A percentile compares a stretch with the other conserved stretches of the same genome.
Conservation (phyloP, 2,113 vertebrate species). For the Cathartes aura region DNA sequence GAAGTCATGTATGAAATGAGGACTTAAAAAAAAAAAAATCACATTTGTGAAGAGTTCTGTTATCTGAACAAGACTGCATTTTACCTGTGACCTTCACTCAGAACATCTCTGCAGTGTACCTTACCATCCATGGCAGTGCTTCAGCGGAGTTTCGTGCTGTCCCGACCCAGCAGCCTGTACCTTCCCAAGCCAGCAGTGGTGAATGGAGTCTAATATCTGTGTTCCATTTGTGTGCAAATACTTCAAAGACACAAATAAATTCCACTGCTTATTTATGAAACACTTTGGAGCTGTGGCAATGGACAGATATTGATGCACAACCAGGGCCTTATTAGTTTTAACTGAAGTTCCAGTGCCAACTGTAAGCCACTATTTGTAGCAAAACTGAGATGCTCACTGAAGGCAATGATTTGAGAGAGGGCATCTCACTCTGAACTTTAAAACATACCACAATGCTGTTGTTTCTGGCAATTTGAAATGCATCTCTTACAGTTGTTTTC, state of each 20-base stretch:
- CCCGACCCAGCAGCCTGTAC: background rate
- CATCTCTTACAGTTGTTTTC: background rate
- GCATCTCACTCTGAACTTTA: background rate
- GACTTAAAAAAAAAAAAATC: background rate
- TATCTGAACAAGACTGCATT: background rate
- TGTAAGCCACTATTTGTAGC: background rate
- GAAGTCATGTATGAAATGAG: background rate
- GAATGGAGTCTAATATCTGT: background rate
- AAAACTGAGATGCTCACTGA: background rate
- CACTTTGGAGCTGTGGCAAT: background rate
- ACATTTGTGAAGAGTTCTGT: background rate
- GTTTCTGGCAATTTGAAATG: background rate
- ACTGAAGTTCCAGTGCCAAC: background rate
- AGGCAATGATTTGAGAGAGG: background rate
- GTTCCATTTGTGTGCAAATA: background rate
- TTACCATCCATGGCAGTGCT: background rate
- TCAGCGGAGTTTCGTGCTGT: background rate
- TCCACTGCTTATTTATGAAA: slow-evolving; percentile 4
- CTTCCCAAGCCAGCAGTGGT: background rate
- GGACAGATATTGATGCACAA: background rate
- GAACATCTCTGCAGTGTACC: fast-evolving
- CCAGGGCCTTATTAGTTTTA: background rate
- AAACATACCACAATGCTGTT: background rate
- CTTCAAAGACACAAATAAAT: slow-evolving; percentile 41
- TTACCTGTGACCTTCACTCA: background rate